These are phyloP conservation scores for Melanotaenia pygmaea DNA, from an alignment of 2,797 vertebrate species.

Conservation along the genomic window DNA sequence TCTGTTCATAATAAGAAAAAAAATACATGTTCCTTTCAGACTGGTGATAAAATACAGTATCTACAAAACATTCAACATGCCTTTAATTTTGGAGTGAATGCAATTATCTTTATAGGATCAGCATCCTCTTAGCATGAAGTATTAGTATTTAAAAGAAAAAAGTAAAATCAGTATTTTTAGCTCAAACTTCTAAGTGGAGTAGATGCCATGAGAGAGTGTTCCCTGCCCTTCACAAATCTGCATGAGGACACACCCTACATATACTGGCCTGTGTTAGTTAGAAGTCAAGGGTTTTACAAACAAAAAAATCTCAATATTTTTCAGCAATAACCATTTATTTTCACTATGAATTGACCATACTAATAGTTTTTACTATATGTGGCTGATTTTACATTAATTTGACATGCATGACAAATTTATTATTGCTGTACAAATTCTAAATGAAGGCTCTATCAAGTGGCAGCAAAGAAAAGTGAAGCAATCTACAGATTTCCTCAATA, in stretches of 20 bases:
- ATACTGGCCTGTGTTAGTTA: neutral
- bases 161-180: neutral
- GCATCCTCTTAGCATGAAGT: neutral
- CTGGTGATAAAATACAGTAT: neutral
- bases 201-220: neutral
- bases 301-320: neutral
- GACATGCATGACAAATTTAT: neutral
- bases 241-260: neutral
- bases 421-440: neutral
- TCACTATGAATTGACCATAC: neutral
- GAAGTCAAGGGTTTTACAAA: neutral
- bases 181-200: neutral
- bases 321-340: neutral
- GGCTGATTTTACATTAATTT: neutral
- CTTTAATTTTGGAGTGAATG: slow-evolving; percentile 14
- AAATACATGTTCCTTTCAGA: neutral
- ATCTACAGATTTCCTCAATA: neutral
- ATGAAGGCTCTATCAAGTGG: neutral
- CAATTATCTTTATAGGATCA: neutral
- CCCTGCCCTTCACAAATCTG: neutral
- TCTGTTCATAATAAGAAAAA: neutral
- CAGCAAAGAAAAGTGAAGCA: neutral
- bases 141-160: neutral
- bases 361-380: neutral
- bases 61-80: slow-evolving; percentile 26